Evolutionary conservation across 2,113 vertebrate genomes (phyloP), one percentile per base, ranked within the genome.

Genomic region (Saguinus midas): DNA sequence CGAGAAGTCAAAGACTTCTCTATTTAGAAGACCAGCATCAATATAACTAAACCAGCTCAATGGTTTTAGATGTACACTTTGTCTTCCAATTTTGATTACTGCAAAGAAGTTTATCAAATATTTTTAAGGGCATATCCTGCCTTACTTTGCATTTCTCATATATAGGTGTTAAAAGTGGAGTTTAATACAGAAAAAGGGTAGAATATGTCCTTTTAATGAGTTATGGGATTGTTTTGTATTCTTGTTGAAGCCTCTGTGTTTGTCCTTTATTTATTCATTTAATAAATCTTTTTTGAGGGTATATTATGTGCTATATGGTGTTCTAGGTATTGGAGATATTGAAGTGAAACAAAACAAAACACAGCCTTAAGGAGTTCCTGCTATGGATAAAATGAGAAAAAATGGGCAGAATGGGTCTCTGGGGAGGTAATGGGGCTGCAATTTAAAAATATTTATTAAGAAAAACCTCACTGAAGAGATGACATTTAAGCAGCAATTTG

Each of bases 241-340:
- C 57, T 57, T 61, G 20, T 20, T 35, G 50, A 88, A 91, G 37
- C 9, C 68, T 91, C 48, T 86, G 3, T 72, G 3, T 73, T 64
- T 82, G 45, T 68, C n/a, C 90, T 78, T 96, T 66, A 73, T 91
- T 94, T 95, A 79, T 91, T 97, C 78, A 94, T 21, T 81, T 52
- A 89, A 48, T 66, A 91, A 82, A 66, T 57, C 8, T 91, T 72
- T 90, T 80, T 55, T 48, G 25, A 95, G 50, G 66, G 6, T 50
- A 6, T 84, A 40, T 82, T 95, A 35, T 72, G 35, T 82, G 43
- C 32, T 64, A 55, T 14, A 8, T 57, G 14, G 27, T 81, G 5
- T 52, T 94, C 58, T n/a, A 95, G 73, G 75, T 57, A 1, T 70
- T 92, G 52, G 27, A 23, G 16, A 68, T 64, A 52, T 55, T 61